Evolutionary conservation across 2,113 vertebrate species (phyloP), one percentile per base, ranked within the genome.

Genomic region (Egretta garzetta): DNA sequence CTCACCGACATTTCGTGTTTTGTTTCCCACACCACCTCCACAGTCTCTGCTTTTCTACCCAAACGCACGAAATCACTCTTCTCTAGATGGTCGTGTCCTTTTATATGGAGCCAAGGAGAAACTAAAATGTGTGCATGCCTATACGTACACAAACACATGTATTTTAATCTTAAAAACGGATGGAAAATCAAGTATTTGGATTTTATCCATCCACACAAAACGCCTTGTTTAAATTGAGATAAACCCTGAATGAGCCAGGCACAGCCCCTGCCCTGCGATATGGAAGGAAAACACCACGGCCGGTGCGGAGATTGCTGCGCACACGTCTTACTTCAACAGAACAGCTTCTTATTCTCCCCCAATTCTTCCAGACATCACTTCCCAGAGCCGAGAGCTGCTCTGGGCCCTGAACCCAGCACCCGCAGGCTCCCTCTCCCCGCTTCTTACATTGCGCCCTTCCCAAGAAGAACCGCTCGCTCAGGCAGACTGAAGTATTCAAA

Each of bases 281-380:
- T 1, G 7, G 55, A n/a, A 67, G 24, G 32, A 41, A 49, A 86
- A 27, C 45, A 60, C 22, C 59, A 4, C 0, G 0, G 37, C 3
- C 5, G 4, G 24, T 0, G 1, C 1, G 23, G 10, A 32, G 63
- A 41, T 9, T 2, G 13, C 49, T 4, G 26, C 17, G 58, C 6
- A 33, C 8, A 4, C 4, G 0, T 1, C 28, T 67, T 5, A 6
- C 4, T 71, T 55, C 1, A 18, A 21, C 0, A 2, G 24, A 22
- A 5, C 12, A 73, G 47, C 27, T 75, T 43, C 56, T 14, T 39
- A 3, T 2, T 43, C 35, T 62, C 73, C 58, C 50, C 9, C 45
- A 58, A 4, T 10, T n/a, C 60, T 16, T 18, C 67, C 37, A 12
- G 7, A 13, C 0, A 11, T 24, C 33, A 1, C 11, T 27, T 33